Base-by-base conservation (phyloP, 2,888 invertebrate species). In the Carterocephalus palaemon region DNA sequence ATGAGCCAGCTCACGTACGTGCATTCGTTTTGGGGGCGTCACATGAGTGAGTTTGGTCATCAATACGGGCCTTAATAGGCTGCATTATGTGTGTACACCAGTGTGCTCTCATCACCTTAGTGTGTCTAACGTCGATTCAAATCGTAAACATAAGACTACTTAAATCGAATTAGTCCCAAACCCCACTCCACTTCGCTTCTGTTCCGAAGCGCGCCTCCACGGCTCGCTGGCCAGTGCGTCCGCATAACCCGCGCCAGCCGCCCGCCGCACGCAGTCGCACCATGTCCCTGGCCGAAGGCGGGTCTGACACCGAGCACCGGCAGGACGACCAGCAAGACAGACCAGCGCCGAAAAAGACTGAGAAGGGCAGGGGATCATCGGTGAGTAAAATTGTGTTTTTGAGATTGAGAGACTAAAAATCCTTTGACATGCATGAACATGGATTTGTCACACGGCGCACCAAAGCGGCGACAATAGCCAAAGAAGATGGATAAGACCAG, bases 271-370 rank as follows among this genome's bases (percentile, higher is more conserved):
- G 52, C 83, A 85, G 75, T 81, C 72, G 70, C 75, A 85, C 51
- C 64, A 72, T 85, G 85, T 85, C 85, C 79, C 64, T 85, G 70
- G 85, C 70, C 34, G 85, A 83, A 75, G 84, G 74, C 52, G 69
- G 69, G 49, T 85, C 85, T 41, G 85, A 85, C 62, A 74, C 75
- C 29, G 84, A 85, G 59, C 71, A 73, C 42, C 60, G 59, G 36
- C 60, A 50, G 17, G 62, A 60, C 7, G 57, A 57, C 17, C 58
- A 60, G 26, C 58, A 59, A 24, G 7, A 24, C 22, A 34, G n/a
- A 31, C 53, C 46, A 26, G 49, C 52, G 7, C 54, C 53, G 31
- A 52, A 51, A 20, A 60, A 57, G 40, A 47, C 46, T 6, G 57
- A 63, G 9, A 59, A 63, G 49, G 47, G 51, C 8, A 39, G 59